phyloP scores from a whole-genome alignment of 2,797 vertebrate species.

The Acanthurus tractus region DNA sequence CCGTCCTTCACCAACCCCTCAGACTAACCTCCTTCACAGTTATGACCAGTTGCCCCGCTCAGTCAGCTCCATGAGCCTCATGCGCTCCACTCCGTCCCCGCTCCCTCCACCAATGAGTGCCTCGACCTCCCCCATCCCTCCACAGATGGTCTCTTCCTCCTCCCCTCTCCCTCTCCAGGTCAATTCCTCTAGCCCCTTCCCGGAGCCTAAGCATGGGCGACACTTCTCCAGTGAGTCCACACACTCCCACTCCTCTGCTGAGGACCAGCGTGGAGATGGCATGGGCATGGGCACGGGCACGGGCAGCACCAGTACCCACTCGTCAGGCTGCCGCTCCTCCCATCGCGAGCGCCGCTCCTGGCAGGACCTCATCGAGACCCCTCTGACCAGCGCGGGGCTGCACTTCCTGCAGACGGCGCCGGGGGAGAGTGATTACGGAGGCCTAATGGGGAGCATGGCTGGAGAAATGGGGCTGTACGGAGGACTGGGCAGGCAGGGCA shows the following conservation, averaged over 20 bases:
- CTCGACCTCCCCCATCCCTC: constrained; percentile 82
- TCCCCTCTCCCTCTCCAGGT: constrained; percentile 87
- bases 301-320: constrained; percentile 87
- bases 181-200: constrained; percentile 92
- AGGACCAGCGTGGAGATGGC: constrained; percentile 87
- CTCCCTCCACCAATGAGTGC: constrained; percentile 77
- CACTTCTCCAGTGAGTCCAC: constrained; percentile 93
- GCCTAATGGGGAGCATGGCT: constrained; percentile 75
- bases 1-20: constrained; percentile 27
- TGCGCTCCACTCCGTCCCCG: constrained; percentile 82
- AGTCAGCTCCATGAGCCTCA: constrained; percentile 82
- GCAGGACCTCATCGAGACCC: constrained; percentile 94
- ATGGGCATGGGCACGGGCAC: constrained; percentile 81
- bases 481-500: constrained; percentile 77
- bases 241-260: constrained; percentile 90
- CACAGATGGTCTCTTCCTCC: constrained; percentile 85
- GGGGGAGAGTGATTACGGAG: constrained; percentile 82
- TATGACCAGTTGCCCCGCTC: constrained; percentile 82
- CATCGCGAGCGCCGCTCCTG: constrained; percentile 90
- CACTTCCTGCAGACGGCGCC: constrained; percentile 92
- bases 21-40: constrained; percentile 77
- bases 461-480: constrained; percentile 80
- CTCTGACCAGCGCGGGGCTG: constrained; percentile 91
- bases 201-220: constrained; percentile 88
- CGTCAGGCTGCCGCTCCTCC: constrained; percentile 87